phyloP scores from a whole-genome alignment of 53 echinoderm and acorn worm genomes.

The Patiria pectinifera region DNA sequence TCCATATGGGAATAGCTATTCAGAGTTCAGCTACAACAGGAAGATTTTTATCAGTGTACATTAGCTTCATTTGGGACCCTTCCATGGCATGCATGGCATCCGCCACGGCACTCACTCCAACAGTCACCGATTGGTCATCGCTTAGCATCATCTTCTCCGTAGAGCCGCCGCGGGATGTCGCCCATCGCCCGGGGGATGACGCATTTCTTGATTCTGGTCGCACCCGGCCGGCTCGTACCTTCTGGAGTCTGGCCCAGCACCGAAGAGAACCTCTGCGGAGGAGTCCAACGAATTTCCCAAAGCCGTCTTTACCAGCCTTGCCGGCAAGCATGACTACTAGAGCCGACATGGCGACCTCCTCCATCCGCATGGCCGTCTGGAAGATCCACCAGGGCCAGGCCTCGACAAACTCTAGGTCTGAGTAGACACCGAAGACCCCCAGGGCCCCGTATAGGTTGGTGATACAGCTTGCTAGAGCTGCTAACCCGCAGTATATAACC shows the following conservation, averaged over 20 bases:
- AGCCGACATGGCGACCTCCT: constrained; percentile 78
- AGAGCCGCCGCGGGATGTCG: constrained; percentile 3
- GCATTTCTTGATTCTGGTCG: background rate
- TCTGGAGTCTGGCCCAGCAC: constrained; percentile 1
- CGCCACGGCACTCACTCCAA: background rate
- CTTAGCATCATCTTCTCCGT: constrained; percentile 36
- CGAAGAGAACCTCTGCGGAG: background rate
- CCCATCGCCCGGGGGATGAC: background rate
- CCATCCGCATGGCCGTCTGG: constrained; percentile 80
- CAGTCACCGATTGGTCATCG: constrained; percentile 32
- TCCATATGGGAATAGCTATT: background rate
- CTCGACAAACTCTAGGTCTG: constrained; percentile 73
- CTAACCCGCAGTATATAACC: constrained; percentile 69
- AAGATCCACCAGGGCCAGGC: constrained; percentile 95
- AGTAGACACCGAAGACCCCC: constrained; percentile 92
- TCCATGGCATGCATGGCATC: background rate
- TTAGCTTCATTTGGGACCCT: background rate
- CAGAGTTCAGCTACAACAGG: constrained; percentile 24
- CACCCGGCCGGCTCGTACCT: background rate
- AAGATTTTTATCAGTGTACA: background rate
- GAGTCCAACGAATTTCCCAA: constrained; percentile 7
- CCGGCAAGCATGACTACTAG: constrained; percentile 77
- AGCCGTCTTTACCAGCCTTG: constrained; percentile 64
- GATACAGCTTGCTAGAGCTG: constrained; percentile 71
- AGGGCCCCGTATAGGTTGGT: constrained; percentile 90